Base-by-base conservation (phyloP, 1,140 invertebrate species). In the Drosophila santomea region DNA sequence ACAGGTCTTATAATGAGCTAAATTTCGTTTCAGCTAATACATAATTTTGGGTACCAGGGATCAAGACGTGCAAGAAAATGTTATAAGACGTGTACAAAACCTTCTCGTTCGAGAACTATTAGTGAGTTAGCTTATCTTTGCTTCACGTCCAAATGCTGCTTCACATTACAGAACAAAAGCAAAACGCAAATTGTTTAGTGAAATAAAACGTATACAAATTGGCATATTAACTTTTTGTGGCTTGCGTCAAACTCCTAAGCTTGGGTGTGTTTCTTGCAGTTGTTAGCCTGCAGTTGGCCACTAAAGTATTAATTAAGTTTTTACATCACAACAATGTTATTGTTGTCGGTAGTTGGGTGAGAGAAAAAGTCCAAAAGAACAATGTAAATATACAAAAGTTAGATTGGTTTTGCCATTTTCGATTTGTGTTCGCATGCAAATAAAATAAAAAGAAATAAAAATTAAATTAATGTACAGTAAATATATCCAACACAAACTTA, bases 211-310 rank as follows among this genome's bases (percentile, higher is more conserved):
- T 58, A 66, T 81, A 79, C 44, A 78, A 88, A 78, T 78, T 74
- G 78, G 78, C 73, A 89, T 91, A 91, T 91, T 91, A 91, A 91
- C 90, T 91, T 91, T 90, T 91, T 59, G 71, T 68, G 78, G 73
- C 62, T 86, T 82, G 81, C 79, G 78, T 88, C 79, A 89, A 84
- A 82, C 36, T 89, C 83, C 83, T 91, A 91, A 75, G 77, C 63
- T 90, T 90, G 64, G 78, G 62, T 89, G 86, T 78, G 73, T 67
- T 91, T 84, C 76, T 91, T 90, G 90, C 86, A 67, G 77, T 78
- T 77, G 79, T 74, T 77, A 91, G 83, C 86, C 86, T 91, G 73
- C 45, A 64, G 72, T 78, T 74, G 68, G 68, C 64, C 80, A 80
- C 84, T 90, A 84, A 74, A 84, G 44, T 72, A 48, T 80, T 79